Evolutionary conservation across 2,113 vertebrate species (phyloP), one percentile per base, ranked within the genome.

Genomic region (Oenanthe oenanthe): DNA sequence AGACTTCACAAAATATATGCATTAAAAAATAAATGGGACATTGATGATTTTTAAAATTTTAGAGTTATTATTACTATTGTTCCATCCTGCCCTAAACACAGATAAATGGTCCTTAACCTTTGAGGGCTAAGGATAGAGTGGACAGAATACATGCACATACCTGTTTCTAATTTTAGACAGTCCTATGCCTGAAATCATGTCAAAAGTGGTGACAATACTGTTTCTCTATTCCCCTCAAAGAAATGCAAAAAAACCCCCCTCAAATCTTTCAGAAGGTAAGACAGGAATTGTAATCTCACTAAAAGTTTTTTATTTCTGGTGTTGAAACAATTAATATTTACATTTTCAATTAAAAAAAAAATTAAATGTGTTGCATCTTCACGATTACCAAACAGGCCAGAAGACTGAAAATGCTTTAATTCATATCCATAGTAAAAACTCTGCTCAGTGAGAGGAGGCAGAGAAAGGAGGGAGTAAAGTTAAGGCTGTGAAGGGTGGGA

Each of bases 201-300:
- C n/a, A 56, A 22, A 85, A 73, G 34, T 38, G 22, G 6, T 76
- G 19, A 42, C 32, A 43, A 17, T 54, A 36, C 16, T 42, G 6
- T 66, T 28, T 20, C 25, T 42, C n/a, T 50, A 6, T 38, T 65
- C 28, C 22, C 42, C 13, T 17, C 38, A 66, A 65, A 85, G 17
- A 2, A 0, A 36, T 60, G 8, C 4, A 63, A 76, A 87, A 74
- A 10, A 7, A 14, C 14, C 0, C 0, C 0, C 3, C 9, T 36
- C 18, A 74, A 19, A 53, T 51, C 19, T 57, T 73, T 50, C 50
- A 76, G 16, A 67, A 71, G 4, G 5, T 54, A 80, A 62, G 21
- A 82, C 0, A 63, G 6, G 14, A 72, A 65, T 14, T 53, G 9
- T 42, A 10, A 24, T 54, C 19, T 82, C 22, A 85, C 6, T 7